These are phyloP conservation scores for Vandiemenella viatica DNA, from an alignment of 2,888 invertebrate genomes.

Conservation along the genomic window DNA sequence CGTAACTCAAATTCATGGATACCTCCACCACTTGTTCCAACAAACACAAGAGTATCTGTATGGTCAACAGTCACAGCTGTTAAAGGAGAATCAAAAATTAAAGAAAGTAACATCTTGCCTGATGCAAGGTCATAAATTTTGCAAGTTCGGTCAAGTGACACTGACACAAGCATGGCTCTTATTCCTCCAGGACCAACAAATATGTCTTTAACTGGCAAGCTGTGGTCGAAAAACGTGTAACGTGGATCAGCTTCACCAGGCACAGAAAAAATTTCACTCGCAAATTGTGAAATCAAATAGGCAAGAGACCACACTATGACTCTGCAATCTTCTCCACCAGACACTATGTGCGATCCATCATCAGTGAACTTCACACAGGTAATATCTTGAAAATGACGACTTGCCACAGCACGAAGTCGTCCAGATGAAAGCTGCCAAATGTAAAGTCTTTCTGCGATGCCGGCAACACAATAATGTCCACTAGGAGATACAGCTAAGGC, in stretches of 20 bases:
- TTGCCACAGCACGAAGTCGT: slow-evolving; percentile 51
- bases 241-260: slow-evolving; percentile 43
- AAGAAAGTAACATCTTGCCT: slow-evolving; percentile 51
- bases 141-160: slow-evolving; percentile 68
- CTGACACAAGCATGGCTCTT: slow-evolving; percentile 54
- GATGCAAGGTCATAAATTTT: slow-evolving; percentile 61
- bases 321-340: slow-evolving; percentile 71
- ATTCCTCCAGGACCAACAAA: slow-evolving; percentile 55
- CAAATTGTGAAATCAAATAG: slow-evolving; percentile 30
- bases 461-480: slow-evolving; percentile 56
- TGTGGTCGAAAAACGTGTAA: slow-evolving; percentile 63
- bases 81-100: slow-evolving; percentile 57
- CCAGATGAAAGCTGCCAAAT: slow-evolving; percentile 72
- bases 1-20: slow-evolving; percentile 53
- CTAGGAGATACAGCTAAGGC: slow-evolving; percentile 54
- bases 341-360: slow-evolving; percentile 61
- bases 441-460: slow-evolving; percentile 65
- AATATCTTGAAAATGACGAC: slow-evolving; percentile 68
- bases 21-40: slow-evolving; percentile 56
- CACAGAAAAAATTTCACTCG: slow-evolving; percentile 4
- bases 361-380: slow-evolving; percentile 56
- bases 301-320: slow-evolving; percentile 65
- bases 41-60: slow-evolving; percentile 52
- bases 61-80: slow-evolving; percentile 53
- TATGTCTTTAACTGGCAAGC: slow-evolving; percentile 62